phyloP scores from a whole-genome alignment of 1,140 invertebrate genomes.

The Trichonephila inaurata region DNA sequence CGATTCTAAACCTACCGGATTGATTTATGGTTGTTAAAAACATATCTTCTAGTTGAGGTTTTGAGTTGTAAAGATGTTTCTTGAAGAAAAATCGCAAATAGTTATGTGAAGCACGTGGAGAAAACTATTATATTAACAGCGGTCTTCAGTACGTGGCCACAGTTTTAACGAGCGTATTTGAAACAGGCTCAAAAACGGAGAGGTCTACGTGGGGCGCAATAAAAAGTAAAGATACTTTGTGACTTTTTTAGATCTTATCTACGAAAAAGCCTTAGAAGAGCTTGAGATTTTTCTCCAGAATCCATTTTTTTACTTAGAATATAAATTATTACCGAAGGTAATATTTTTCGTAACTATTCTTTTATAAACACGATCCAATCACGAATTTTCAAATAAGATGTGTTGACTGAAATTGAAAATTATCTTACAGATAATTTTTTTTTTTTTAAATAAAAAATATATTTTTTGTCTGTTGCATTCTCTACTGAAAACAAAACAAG shows the following conservation, averaged over 20 bases:
- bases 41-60: background rate
- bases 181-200: background rate
- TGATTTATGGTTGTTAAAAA: background rate
- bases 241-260: slow-evolving; percentile 18
- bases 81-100: background rate
- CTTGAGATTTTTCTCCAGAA: background rate
- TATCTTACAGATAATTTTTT: too few relatives aligned
- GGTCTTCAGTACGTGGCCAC: slow-evolving; percentile 11
- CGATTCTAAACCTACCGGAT: background rate
- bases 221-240: slow-evolving; percentile 21
- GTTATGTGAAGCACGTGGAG: slow-evolving; percentile 20
- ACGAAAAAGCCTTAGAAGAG: background rate
- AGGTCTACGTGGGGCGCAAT: background rate
- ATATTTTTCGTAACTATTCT: slow-evolving; percentile 1
- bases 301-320: slow-evolving; percentile 20
- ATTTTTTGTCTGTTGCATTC: too few relatives aligned
- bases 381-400: background rate
- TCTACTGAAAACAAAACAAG: too few relatives aligned
- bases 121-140: slow-evolving; percentile 12
- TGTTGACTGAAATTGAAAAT: too few relatives aligned
- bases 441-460: too few relatives aligned
- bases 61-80: background rate
- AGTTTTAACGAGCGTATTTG: slow-evolving; percentile 22
- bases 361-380: background rate
- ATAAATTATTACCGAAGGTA: background rate